phyloP scores from a whole-genome alignment of 2,113 vertebrate species.

The Psammodynastes pulverulentus region DNA sequence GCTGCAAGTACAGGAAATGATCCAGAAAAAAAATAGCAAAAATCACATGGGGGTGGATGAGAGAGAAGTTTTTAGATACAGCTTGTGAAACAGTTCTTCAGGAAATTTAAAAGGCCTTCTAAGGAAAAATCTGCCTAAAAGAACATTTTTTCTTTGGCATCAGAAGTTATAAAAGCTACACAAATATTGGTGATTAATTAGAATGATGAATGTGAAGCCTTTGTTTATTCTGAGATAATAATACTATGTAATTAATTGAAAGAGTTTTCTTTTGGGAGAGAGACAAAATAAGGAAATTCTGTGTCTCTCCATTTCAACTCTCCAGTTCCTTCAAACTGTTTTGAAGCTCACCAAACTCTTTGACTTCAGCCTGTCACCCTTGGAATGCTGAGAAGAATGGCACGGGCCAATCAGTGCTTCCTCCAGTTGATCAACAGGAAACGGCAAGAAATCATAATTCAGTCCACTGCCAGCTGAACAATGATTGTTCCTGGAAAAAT shows the following conservation, averaged over 20 bases:
- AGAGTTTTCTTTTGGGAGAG: neutral
- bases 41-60: neutral
- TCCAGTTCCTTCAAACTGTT: neutral
- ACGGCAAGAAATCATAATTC: neutral
- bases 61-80: neutral
- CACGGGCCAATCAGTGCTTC: neutral
- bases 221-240: neutral
- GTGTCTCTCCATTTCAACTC: neutral
- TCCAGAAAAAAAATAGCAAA: neutral
- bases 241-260: neutral
- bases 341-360: neutral
- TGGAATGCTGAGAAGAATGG: neutral
- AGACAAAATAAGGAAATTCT: neutral
- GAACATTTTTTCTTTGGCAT: neutral
- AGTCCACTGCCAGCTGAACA: neutral
- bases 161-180: neutral
- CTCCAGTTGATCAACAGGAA: neutral
- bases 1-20: neutral
- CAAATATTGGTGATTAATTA: neutral
- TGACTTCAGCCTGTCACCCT: neutral
- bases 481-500: neutral
- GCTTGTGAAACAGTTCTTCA: neutral
- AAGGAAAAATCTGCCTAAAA: neutral
- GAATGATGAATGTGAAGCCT: neutral
- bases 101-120: neutral